These are phyloP conservation scores for Lutraria lutraria DNA, from an alignment of 2,888 invertebrate species.

Conservation along the genomic window DNA sequence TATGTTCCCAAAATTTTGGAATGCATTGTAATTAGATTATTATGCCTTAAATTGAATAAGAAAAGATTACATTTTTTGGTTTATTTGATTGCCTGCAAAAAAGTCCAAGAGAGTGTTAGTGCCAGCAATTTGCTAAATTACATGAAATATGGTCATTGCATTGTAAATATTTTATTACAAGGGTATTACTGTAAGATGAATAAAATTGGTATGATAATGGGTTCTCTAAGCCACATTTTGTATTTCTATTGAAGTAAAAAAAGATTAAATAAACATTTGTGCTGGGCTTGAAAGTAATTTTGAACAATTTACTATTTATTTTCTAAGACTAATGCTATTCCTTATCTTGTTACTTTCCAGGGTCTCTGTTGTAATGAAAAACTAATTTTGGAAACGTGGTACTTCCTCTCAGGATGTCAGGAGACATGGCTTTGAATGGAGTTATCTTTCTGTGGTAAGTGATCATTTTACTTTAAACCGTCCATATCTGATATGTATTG, in stretches of 20 bases:
- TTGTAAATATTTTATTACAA: background rate
- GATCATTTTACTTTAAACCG: background rate
- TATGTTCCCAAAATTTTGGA: too few species aligned
- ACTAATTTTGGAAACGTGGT: background rate
- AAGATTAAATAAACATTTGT: slow-evolving; percentile 3
- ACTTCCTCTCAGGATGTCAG: background rate
- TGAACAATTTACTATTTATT: slow-evolving; percentile 11
- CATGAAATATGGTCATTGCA: too few species aligned
- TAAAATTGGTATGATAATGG: background rate
- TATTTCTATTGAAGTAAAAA: background rate
- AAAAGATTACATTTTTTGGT: too few species aligned
- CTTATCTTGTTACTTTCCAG: background rate
- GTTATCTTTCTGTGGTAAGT: background rate
- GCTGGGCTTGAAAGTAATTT: background rate
- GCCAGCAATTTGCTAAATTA: too few species aligned
- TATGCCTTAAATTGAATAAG: too few species aligned
- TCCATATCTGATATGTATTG: background rate
- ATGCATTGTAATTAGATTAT: too few species aligned
- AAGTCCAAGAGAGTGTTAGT: too few species aligned
- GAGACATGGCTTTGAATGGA: background rate
- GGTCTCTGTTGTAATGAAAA: background rate
- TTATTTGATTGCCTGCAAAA: too few species aligned
- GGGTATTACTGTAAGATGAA: background rate
- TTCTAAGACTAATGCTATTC: background rate
- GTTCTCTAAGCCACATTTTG: background rate